Evolutionary conservation across 1,140 invertebrate species (phyloP).

Genomic region (Bombus superbus): DNA sequence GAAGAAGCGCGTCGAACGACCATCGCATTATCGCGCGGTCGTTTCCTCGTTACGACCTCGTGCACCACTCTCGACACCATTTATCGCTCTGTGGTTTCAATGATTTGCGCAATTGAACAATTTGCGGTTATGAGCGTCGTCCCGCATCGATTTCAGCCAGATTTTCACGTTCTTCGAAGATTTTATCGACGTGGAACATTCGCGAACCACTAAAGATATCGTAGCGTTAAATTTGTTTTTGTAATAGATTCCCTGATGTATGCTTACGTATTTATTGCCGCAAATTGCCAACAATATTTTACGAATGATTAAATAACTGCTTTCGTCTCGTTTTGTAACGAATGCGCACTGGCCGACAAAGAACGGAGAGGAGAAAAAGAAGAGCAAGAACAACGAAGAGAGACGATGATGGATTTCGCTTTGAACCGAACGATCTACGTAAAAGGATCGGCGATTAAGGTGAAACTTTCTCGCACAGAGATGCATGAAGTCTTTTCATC

Average conservation of each 20-base stretch:
- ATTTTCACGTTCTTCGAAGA: neutral
- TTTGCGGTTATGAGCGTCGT: neutral
- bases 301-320: neutral
- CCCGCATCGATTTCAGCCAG: neutral
- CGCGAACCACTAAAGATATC: neutral
- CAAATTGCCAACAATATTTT: neutral
- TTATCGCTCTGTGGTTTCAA: conserved; percentile 16
- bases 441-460: conserved; percentile 31
- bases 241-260: neutral
- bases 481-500: conserved; percentile 23
- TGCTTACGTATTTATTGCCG: neutral
- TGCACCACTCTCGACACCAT: neutral
- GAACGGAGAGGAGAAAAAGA: neutral
- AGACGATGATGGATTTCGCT: conserved; percentile 11
- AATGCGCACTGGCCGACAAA: neutral
- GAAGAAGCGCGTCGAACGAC: neutral
- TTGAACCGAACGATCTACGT: neutral
- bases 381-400: neutral
- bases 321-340: conserved; percentile 5
- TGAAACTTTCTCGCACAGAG: conserved; percentile 1
- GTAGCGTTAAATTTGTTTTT: neutral
- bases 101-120: conserved; percentile 6
- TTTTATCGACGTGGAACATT: no score
- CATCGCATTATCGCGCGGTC: neutral
- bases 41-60: conserved; percentile 9